Evolutionary conservation across 2,797 vertebrate species (phyloP).

Genomic region (Poliocrania exsul): DNA sequence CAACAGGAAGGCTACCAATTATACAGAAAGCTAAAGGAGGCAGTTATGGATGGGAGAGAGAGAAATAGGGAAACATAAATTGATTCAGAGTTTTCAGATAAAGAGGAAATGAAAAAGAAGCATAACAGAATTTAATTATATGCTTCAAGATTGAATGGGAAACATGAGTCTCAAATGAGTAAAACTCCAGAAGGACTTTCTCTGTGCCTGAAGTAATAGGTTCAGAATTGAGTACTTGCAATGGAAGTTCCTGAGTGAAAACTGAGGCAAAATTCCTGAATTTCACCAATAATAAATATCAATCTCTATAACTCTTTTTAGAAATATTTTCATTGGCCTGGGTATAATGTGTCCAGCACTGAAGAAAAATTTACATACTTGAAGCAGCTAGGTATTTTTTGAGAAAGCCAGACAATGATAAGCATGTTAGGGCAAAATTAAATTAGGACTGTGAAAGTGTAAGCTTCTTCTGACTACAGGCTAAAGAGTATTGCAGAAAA

Average conservation of each 20-base stretch:
- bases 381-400: slow-evolving; percentile 1
- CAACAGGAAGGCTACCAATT: neutral
- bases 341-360: neutral
- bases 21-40: neutral
- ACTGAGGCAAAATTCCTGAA: neutral
- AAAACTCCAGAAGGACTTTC: neutral
- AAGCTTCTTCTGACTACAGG: slow-evolving; percentile 12
- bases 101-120: neutral
- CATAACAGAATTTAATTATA: neutral
- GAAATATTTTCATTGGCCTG: neutral
- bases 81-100: neutral
- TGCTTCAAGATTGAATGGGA: neutral
- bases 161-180: neutral
- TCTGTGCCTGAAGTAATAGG: neutral
- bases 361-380: neutral
- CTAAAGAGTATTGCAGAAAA: neutral
- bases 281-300: neutral
- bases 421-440: slow-evolving; percentile 25
- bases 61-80: neutral
- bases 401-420: slow-evolving; percentile 19
- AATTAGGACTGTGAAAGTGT: slow-evolving; percentile 20
- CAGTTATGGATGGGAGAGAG: neutral
- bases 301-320: neutral
- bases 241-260: neutral
- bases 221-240: neutral